phyloP scores from a whole-genome alignment of 2,113 vertebrate species.

The Acanthisitta chloris region DNA sequence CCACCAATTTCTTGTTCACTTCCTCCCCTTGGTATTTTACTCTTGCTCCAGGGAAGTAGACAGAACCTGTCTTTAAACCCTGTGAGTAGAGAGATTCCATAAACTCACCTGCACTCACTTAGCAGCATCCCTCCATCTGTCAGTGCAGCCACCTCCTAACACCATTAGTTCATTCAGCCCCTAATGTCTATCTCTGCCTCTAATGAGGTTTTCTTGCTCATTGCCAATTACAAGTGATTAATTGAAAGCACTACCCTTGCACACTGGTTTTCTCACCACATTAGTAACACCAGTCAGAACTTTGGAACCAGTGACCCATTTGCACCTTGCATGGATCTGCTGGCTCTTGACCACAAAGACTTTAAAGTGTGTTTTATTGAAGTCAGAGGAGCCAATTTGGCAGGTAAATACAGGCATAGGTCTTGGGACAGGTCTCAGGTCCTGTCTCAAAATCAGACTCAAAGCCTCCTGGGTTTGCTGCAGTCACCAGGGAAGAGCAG shows the following conservation, averaged over 20 bases:
- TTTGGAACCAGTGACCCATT: neutral
- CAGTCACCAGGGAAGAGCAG: neutral
- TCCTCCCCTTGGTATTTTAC: constrained; percentile 77
- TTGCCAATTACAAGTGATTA: constrained; percentile 23
- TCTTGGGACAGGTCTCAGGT: neutral
- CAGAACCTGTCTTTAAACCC: constrained; percentile 87
- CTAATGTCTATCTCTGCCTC: neutral
- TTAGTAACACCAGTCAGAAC: neutral
- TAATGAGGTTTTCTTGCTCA: neutral
- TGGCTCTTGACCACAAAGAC: neutral
- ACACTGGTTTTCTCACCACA: neutral
- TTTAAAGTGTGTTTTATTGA: neutral
- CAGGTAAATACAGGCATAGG: neutral
- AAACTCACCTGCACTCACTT: neutral
- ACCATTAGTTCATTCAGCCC: neutral
- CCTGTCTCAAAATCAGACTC: neutral
- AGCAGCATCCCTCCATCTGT: neutral
- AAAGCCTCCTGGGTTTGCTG: neutral
- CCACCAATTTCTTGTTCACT: constrained; percentile 73
- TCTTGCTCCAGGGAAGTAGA: constrained; percentile 85
- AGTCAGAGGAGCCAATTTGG: neutral
- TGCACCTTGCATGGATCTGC: neutral
- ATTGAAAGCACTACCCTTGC: neutral
- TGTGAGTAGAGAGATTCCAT: constrained; percentile 23
- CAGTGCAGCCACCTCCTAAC: neutral